A percentile compares a stretch with the other conserved stretches of the same genome.
Conservation (phyloP, 2,888 invertebrate species). For the Esperia sulphurella region DNA sequence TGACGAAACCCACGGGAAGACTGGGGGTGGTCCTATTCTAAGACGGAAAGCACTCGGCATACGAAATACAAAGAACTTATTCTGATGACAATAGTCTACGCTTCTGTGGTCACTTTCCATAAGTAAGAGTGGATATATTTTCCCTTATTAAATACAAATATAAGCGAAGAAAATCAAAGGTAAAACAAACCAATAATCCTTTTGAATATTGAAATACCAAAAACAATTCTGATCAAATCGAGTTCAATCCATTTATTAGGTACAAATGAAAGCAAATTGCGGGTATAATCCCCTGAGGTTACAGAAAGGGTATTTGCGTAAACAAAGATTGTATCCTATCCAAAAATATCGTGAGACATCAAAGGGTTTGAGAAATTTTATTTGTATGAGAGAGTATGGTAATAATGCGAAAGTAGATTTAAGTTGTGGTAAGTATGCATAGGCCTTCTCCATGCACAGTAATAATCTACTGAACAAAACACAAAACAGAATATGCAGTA, state of each 20-base stretch:
- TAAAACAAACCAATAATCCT: background rate
- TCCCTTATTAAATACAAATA: background rate
- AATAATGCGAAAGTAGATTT: no score
- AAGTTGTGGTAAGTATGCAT: no score
- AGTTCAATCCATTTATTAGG: conserved; percentile 3
- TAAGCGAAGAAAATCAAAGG: background rate
- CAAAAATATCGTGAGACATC: background rate
- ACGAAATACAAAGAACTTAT: no score
- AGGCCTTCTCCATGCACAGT: no score
- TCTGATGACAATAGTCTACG: no score
- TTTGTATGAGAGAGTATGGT: background rate
- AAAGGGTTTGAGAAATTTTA: background rate
- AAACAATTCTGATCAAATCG: conserved; percentile 1
- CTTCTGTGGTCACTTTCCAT: no score
- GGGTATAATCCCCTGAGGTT: conserved; percentile 1
- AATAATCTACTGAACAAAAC: no score
- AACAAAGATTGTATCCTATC: background rate
- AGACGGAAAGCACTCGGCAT: no score
- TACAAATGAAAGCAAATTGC: conserved; percentile 3
- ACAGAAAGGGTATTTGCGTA: conserved; percentile 1
- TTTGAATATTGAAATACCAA: conserved; percentile 1
- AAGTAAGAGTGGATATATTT: no score
- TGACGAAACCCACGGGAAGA: no score
- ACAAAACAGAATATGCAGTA: no score
- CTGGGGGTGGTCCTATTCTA: no score